Evolutionary conservation across 2,797 vertebrate genomes (phyloP), one percentile per base, ranked within the genome.

Genomic region (Remorina albescens): DNA sequence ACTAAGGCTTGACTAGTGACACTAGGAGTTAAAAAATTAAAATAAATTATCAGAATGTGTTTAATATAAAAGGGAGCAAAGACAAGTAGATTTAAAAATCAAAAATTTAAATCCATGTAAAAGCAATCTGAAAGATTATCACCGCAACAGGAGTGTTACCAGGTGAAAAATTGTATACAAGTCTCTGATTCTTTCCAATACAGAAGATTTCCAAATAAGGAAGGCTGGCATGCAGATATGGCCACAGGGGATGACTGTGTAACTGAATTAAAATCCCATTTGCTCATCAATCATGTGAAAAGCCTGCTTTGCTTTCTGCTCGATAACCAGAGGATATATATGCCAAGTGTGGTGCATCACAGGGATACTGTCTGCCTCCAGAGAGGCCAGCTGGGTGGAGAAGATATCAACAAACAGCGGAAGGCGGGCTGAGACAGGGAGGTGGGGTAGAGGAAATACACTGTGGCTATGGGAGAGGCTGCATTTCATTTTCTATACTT

Each of bases 221-320:
- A 74, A 25, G 57, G 56, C 73, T 82, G 87, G 87, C 81, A 85
- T 85, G 83, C 78, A 91, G 84, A 92, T 91, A 84, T 82, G 58
- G 84, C 92, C 78, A 73, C 76, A 56, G 91, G 91, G 86, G 86
- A 92, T 61, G 72, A 80, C 86, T 89, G 89, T 88, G 86, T 92
- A 92, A 92, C 89, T 83, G 80, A 91, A 93, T 93, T 93, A 93
- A 89, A 93, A 92, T 88, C 89, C 88, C 83, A 91, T 92, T 93
- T 90, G 81, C 88, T 89, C 91, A 93, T 94, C 91, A 93, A 90
- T 93, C 89, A 92, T 86, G 78, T 86, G 77, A 84, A 74, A 83
- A 91, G 89, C 46, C 77, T 80, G 83, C 79, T 88, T 85, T 86
- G 72, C 87, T 86, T 78, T 84, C 78, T 82, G 68, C 83, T 90